These are phyloP conservation scores for Galeopterus variegatus DNA, from an alignment of 2,113 vertebrate species.

Conservation along the genomic window DNA sequence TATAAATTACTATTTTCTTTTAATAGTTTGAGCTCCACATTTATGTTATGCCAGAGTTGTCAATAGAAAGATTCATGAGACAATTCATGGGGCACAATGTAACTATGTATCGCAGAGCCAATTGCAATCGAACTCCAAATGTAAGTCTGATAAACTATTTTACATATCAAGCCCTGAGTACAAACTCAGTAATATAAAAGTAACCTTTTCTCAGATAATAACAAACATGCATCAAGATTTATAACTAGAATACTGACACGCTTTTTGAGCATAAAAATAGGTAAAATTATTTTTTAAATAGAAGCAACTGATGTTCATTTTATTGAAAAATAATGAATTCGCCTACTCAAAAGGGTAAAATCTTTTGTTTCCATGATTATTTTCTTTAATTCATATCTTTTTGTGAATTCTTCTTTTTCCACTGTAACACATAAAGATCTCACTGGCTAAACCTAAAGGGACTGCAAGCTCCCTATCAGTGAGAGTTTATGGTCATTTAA, in stretches of 20 bases:
- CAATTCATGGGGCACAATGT: not conserved
- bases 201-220: not conserved
- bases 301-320: not conserved
- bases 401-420: not conserved
- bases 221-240: not conserved
- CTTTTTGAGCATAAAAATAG: not conserved
- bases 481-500: constrained; percentile 15
- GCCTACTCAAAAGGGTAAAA: not conserved
- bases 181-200: not conserved
- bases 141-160: not conserved
- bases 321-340: not conserved
- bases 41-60: not conserved
- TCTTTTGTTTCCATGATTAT: not conserved
- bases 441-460: not conserved
- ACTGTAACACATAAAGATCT: not conserved
- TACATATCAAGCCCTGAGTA: not conserved
- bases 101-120: not conserved
- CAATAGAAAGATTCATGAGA: not conserved
- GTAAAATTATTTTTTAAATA: constrained; percentile 20
- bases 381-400: not conserved
- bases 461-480: not conserved
- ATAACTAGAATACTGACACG: not conserved
- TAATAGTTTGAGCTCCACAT: not conserved
- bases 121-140: not conserved
- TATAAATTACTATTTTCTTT: not conserved